A percentile compares a stretch with the other conserved stretches of the same genome.
These are phyloP conservation scores for Galbula dea DNA, from an alignment of 2,113 vertebrate genomes.

Conservation along the genomic window DNA sequence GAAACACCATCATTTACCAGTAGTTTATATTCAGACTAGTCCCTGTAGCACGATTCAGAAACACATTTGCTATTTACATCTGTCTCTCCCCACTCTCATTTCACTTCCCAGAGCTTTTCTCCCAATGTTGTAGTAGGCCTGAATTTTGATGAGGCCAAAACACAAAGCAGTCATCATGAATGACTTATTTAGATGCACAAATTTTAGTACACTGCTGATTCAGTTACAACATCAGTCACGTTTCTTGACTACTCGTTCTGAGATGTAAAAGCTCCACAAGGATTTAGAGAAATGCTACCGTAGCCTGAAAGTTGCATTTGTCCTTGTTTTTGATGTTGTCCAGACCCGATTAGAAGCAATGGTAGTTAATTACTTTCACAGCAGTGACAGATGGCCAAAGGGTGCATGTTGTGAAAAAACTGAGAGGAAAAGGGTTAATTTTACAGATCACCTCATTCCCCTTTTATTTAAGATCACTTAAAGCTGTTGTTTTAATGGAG, in stretches of 20 bases:
- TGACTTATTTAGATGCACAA: conserved; percentile 47
- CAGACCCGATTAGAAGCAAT: conserved; percentile 48
- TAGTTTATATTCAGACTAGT: conserved; percentile 42
- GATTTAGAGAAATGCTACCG: conserved; percentile 8
- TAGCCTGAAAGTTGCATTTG: conserved; percentile 15
- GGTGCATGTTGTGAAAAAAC: conserved; percentile 12
- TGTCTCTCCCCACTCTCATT: conserved; percentile 33
- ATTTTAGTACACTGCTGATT: conserved; percentile 50
- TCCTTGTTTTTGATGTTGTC: conserved; percentile 34
- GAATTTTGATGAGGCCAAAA: conserved; percentile 52
- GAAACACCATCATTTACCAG: conserved; percentile 44
- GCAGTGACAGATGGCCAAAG: conserved; percentile 20
- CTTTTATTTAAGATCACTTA: not conserved
- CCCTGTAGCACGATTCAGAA: conserved; percentile 34
- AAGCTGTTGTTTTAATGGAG: not conserved
- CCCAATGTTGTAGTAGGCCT: conserved; percentile 19
- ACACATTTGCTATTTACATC: conserved; percentile 45
- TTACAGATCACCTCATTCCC: not conserved
- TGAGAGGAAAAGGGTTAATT: conserved; percentile 70
- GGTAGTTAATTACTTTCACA: conserved; percentile 73
- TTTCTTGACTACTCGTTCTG: conserved; percentile 43
- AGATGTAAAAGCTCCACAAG: conserved; percentile 9
- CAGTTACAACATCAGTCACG: conserved; percentile 34
- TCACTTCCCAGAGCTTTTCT: conserved; percentile 28
- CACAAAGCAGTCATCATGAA: conserved; percentile 47